These are phyloP conservation scores for Galleria mellonella DNA, from an alignment of 1,140 invertebrate genomes.

Conservation along the genomic window DNA sequence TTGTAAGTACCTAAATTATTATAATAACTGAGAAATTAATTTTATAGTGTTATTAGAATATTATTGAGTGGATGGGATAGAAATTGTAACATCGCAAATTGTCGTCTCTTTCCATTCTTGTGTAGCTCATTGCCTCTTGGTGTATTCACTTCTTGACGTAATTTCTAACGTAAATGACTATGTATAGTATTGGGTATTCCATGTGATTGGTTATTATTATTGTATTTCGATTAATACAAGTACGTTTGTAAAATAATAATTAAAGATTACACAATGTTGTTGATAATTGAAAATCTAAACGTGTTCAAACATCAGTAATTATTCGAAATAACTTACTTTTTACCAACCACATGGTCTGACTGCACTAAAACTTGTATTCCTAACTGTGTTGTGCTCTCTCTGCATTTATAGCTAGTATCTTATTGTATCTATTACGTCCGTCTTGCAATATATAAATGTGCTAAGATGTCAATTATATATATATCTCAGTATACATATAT, in stretches of 20 bases:
- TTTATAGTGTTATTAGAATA: too few relatives aligned
- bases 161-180: conserved; percentile 19
- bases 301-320: too few relatives aligned
- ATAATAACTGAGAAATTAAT: too few relatives aligned
- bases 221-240: too few relatives aligned
- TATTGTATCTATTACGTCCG: conserved; percentile 14
- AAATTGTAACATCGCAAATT: too few relatives aligned
- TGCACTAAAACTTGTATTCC: conserved; percentile 9
- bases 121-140: conserved; percentile 52
- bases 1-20: too few relatives aligned
- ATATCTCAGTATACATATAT: conserved; percentile 13
- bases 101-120: conserved; percentile 6
- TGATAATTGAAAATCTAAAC: too few relatives aligned
- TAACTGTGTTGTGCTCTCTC: conserved; percentile 19
- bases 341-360: conserved; percentile 13
- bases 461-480: conserved; percentile 43
- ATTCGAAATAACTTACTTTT: not conserved
- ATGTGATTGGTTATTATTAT: too few relatives aligned
- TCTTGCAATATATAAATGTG: conserved; percentile 22
- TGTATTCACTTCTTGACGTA: conserved; percentile 26
- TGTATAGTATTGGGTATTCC: not conserved
- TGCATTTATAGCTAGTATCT: too few relatives aligned
- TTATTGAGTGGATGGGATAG: too few relatives aligned
- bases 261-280: too few relatives aligned
- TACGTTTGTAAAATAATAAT: too few relatives aligned